Base-by-base conservation (phyloP, 2,888 invertebrate species). In the Amblyjoppa proteus region DNA sequence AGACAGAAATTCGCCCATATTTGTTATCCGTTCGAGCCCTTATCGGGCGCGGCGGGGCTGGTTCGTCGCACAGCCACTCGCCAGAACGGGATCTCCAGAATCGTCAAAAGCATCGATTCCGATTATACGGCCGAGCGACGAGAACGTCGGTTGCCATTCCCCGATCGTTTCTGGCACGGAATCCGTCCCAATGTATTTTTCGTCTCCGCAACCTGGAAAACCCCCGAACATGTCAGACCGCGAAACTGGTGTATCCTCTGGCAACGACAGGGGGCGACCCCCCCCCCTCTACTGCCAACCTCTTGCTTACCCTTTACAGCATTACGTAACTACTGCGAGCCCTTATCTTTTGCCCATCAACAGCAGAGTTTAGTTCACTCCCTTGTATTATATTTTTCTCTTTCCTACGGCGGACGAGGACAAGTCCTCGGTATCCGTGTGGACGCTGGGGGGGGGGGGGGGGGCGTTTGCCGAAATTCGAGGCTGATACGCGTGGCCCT, bases 81-180 rank as follows among this genome's bases (percentile, higher is more conserved):
- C 58, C 11, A 71, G 38, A 34, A 25, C 31, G 31, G 31, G 71
- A 82, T 85, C 75, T 70, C 75, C 56, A 41, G 61, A 76, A 85
- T 82, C 85, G 82, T 85, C 85, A 85, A 85, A 85, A 85, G 85
- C 85, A 85, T 83, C 85, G 80, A 85, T 83, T 85, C 76, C 76
- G 85, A 85, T 82, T 83, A 83, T 34, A 68, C 83, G 83, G 66
- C 38, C 71, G 80, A 80, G 51, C 68, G 56, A 34, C 51, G 53
- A 28, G 53, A 64, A 6, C 34, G 31, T 73, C 69, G 61, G 45
- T 74, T 58, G 51, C 82, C 49, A 71, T 76, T 82, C 20, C 7
- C 51, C 82, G 68, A 80, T 77, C 85, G 78, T 75, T 85, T 83
- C 82, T 85, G 85, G 86, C 87, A 86, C 70, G 80, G 58, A 86